phyloP scores from a whole-genome alignment of 2,888 invertebrate genomes.

The Nesidiocoris tenuis region DNA sequence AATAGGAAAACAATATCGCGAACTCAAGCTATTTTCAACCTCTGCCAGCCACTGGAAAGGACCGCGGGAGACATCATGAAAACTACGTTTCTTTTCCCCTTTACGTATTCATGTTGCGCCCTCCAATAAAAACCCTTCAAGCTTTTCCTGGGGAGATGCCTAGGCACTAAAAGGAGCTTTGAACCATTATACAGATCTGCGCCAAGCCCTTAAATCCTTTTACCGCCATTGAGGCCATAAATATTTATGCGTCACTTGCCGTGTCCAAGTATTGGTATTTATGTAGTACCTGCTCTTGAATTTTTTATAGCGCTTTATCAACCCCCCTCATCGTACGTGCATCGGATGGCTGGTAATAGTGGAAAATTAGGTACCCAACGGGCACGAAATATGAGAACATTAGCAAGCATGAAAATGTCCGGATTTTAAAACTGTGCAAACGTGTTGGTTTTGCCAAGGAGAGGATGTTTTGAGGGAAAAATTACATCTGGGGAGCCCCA shows the following conservation, averaged over 20 bases:
- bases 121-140: not conserved
- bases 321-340: not conserved
- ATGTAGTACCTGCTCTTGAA: not conserved
- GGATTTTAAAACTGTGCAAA: not conserved
- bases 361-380: too few species aligned
- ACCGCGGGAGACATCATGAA: not conserved
- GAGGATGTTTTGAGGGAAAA: too few species aligned
- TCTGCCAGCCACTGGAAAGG: not conserved
- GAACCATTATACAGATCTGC: slow-evolving; percentile 11
- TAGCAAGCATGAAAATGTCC: too few species aligned
- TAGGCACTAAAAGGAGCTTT: not conserved
- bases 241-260: not conserved
- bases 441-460: not conserved
- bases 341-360: too few species aligned
- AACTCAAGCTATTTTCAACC: not conserved
- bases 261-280: not conserved
- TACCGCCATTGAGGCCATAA: not conserved
- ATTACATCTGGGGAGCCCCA: too few species aligned
- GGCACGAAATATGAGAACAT: too few species aligned
- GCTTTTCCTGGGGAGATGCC: not conserved
- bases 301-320: not conserved
- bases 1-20: not conserved
- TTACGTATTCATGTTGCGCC: not conserved
- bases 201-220: slow-evolving; percentile 7
- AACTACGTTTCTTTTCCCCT: not conserved